Conservation (phyloP, 2,797 vertebrate genomes). For the Taenioides sp. region DNA sequence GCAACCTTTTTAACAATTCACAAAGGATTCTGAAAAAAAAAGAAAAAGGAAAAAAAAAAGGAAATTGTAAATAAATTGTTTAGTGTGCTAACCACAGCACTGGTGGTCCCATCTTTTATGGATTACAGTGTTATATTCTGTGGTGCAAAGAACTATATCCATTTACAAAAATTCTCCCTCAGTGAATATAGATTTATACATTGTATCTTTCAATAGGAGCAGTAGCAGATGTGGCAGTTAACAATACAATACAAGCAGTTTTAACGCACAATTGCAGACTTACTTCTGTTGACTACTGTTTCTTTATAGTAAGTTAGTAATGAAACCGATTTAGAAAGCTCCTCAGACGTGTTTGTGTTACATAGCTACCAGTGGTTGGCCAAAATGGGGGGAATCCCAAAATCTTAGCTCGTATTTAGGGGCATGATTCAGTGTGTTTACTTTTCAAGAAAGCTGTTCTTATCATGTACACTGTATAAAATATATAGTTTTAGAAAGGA, state of each 20-base stretch:
- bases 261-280: too few species aligned
- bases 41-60: background rate
- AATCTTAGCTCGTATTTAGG: background rate
- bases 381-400: background rate
- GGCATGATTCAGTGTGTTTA: background rate
- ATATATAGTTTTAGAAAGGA: background rate
- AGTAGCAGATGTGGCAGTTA: too few species aligned
- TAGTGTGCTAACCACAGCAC: background rate
- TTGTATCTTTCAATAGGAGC: background rate
- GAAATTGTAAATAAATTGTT: conserved; percentile 3
- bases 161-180: background rate
- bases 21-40: conserved; percentile 8
- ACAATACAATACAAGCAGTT: too few species aligned
- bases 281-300: background rate
- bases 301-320: background rate
- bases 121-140: background rate
- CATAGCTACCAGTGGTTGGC: background rate
- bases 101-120: background rate
- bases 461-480: background rate
- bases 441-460: background rate
- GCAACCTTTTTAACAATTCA: conserved; percentile 5
- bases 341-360: background rate
- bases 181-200: background rate
- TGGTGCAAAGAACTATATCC: background rate
- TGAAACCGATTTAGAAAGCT: background rate